Base-by-base conservation (phyloP, 2,888 invertebrate species). In the Exocentrus adspersus region DNA sequence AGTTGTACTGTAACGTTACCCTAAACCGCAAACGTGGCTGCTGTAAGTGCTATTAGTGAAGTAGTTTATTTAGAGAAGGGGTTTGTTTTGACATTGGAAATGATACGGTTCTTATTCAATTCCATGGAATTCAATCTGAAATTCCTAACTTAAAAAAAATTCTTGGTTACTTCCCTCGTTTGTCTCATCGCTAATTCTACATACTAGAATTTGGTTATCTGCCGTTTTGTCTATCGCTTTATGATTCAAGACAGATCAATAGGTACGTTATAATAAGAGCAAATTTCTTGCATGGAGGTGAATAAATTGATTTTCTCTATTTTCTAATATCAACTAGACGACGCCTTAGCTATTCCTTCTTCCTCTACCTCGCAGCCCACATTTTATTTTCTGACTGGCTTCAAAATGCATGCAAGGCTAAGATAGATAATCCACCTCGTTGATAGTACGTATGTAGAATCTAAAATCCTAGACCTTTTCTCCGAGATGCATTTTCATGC, bases 1-100 rank as follows among this genome's bases (percentile, higher is more conserved):
- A 50, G 16, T 28, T 30, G 21, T 9, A 14, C 17, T 1, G 28
- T 10, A 50, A 30, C 17, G 30, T 50, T 50, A 12, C 30, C 20
- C 16, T 50, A 50, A 50, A 50, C 50, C 50, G 50, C 16, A 50
- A 50, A 48, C 24, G 20, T 48, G 48, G n/a, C 21, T 48, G 48
- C 30, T 28, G 16, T 2, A 16, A 50, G 30, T 50, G 50, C 30
- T 50, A 30, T 30, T 14, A 30, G 48, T 12, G 2, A 28, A 2
- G 17, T 16, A 9, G 50, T 14, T 28, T 20, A 30, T 30, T 28
- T 17, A 50, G 21, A 6, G 21, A 5, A 14, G 21, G 48, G 20
- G 21, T 10, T 48, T 48, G 21, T 48, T 48, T 48, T 48, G 10
- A n/a, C 12, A 5, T n/a, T 37, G 37, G 37, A 37, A 37, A 37